These are phyloP conservation scores for Nycticryphes semicollaris DNA, from an alignment of 2,113 vertebrate species.

Conservation along the genomic window DNA sequence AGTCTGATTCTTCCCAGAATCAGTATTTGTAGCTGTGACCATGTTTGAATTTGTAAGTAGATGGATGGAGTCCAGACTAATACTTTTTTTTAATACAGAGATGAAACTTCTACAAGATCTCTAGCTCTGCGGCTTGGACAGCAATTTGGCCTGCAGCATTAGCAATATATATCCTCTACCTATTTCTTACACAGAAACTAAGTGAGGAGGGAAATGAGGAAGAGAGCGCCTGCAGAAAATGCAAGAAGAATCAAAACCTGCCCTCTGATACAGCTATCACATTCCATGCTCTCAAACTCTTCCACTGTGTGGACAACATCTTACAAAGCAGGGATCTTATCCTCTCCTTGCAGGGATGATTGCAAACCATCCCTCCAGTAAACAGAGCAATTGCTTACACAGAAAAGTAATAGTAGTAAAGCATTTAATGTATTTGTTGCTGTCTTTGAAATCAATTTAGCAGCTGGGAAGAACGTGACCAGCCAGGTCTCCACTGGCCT, in stretches of 20 bases:
- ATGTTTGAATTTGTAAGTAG: background rate
- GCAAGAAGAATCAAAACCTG: background rate
- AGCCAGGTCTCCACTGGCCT: background rate
- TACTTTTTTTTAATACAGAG: background rate
- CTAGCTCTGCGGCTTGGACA: background rate
- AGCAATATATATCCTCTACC: background rate
- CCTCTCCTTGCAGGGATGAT: background rate
- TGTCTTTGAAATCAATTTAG: background rate
- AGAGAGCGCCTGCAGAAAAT: background rate
- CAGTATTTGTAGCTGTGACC: background rate
- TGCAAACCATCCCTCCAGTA: background rate
- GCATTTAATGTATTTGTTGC: background rate
- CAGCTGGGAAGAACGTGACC: background rate
- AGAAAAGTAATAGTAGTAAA: background rate
- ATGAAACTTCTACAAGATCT: background rate
- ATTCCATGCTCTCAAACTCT: background rate
- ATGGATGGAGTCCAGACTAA: background rate
- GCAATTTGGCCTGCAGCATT: background rate
- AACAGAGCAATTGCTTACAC: background rate
- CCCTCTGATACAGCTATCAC: background rate
- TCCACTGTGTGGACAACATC: background rate
- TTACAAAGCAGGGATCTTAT: background rate
- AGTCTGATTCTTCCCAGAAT: background rate
- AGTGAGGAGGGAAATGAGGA: background rate
- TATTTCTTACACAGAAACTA: background rate